A percentile compares a stretch with the other conserved stretches of the same genome.
Evolutionary conservation across 2,797 vertebrate genomes (phyloP).

Genomic region (Hoplostethus atlanticus): DNA sequence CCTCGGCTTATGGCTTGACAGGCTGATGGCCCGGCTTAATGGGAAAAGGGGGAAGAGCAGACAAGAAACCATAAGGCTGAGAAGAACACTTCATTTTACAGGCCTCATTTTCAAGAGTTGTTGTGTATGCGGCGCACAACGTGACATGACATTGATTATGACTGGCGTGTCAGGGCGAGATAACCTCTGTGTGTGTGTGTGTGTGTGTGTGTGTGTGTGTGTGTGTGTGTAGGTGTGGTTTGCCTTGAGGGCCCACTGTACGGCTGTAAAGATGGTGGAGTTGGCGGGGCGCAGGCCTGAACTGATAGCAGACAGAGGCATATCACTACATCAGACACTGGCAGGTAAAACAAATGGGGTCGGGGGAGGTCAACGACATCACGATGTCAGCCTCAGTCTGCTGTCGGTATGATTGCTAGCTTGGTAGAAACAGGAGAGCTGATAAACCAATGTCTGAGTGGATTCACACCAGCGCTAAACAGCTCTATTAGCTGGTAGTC

Average conservation of each 20-base stretch:
- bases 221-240: constrained; percentile 18
- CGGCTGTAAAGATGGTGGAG: constrained; percentile 48
- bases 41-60: constrained; percentile 40
- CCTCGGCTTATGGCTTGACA: constrained; percentile 61
- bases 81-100: constrained; percentile 52
- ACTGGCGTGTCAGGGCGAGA: constrained; percentile 54
- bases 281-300: constrained; percentile 36
- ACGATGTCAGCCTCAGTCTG: constrained; percentile 64
- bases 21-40: constrained; percentile 60
- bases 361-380: constrained; percentile 69
- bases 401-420: constrained; percentile 34
- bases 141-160: constrained; percentile 72
- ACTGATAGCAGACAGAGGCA: constrained; percentile 58
- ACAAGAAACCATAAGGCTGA: constrained; percentile 22
- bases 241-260: constrained; percentile 43
- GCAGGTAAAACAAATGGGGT: constrained; percentile 73
- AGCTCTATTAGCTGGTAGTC: constrained; percentile 9
- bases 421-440: constrained; percentile 24
- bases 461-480: constrained; percentile 25
- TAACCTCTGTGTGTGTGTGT: constrained; percentile 49
- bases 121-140: constrained; percentile 22
- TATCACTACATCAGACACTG: constrained; percentile 60
- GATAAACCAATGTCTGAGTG: constrained; percentile 40
- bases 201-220: constrained; percentile 1
- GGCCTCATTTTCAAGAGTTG: constrained; percentile 50